Conservation (phyloP, 2,888 invertebrate genomes). For the Drosophila pegasa region DNA sequence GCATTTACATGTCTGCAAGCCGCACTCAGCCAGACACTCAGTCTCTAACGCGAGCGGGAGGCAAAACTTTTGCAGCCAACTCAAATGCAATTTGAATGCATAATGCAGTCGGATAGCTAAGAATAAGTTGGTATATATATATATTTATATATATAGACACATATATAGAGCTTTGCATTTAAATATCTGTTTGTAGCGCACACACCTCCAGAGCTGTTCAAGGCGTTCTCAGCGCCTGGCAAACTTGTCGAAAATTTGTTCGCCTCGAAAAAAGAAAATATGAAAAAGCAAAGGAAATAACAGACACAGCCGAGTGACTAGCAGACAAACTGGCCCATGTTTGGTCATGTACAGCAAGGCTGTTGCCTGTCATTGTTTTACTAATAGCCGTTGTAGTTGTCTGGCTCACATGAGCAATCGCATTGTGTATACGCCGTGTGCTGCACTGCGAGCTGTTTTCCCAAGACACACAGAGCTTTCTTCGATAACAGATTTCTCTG, state of each 20-base stretch:
- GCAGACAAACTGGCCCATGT: constrained; percentile 70
- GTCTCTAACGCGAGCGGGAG: constrained; percentile 14
- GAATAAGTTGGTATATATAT: constrained; percentile 18
- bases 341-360: constrained; percentile 74
- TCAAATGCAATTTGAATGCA: constrained; percentile 62
- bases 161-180: constrained; percentile 17
- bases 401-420: constrained; percentile 51
- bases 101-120: constrained; percentile 41
- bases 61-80: constrained; percentile 54
- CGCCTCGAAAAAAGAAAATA: constrained; percentile 33
- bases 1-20: constrained; percentile 52
- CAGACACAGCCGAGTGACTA: constrained; percentile 35
- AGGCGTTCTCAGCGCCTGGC: constrained; percentile 55
- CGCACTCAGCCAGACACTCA: constrained; percentile 41
- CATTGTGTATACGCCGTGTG: constrained; percentile 63
- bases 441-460: constrained; percentile 7
- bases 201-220: constrained; percentile 51
- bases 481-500: neutral
- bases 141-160: constrained; percentile 15
- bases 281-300: constrained; percentile 1
- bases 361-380: constrained; percentile 76
- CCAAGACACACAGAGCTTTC: constrained; percentile 1
- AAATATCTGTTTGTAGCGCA: constrained; percentile 37
- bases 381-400: constrained; percentile 75
- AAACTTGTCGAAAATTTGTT: constrained; percentile 78